These are phyloP conservation scores for Otus sunia DNA, from an alignment of 2,113 vertebrate genomes.

Conservation along the genomic window DNA sequence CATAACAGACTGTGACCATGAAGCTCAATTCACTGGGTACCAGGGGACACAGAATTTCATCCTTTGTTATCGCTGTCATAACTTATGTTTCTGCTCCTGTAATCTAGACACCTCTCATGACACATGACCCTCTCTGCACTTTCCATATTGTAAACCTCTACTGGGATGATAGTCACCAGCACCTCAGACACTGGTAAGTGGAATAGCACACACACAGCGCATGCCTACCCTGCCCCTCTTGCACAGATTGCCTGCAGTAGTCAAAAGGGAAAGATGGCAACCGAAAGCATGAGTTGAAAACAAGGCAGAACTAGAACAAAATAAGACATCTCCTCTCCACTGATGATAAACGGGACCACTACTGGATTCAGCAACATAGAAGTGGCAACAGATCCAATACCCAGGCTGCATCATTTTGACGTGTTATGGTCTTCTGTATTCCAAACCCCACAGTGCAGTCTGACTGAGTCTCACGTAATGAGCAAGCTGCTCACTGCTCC, in stretches of 20 bases:
- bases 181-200: neutral
- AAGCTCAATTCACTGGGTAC: neutral
- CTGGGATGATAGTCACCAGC: neutral
- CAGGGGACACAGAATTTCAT: neutral
- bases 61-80: neutral
- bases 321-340: neutral
- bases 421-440: neutral
- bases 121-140: neutral
- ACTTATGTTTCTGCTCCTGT: neutral
- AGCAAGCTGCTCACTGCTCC: neutral
- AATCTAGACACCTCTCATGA: neutral
- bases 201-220: neutral
- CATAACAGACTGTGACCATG: neutral
- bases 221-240: neutral
- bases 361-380: neutral
- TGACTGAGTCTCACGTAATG: rapidly evolving
- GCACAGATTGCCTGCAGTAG: neutral
- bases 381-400: neutral
- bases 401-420: neutral
- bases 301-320: neutral
- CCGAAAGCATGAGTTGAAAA: neutral
- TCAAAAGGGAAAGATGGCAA: neutral
- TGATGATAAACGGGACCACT: neutral
- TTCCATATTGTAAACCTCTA: neutral
- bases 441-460: neutral